Conservation (phyloP, 2,888 invertebrate genomes). For the Xanthia togata region DNA sequence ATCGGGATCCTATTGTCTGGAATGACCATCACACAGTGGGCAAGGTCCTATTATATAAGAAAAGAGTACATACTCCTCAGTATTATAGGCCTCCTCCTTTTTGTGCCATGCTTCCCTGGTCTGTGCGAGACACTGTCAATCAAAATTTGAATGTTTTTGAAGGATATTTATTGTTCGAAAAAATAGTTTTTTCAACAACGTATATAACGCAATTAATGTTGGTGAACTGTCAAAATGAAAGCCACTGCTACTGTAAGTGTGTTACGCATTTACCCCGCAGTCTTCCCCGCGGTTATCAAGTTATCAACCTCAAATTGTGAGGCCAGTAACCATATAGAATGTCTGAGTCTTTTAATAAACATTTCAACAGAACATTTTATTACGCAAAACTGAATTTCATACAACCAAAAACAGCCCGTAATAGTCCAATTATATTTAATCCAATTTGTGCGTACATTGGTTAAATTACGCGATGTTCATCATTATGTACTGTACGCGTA, state of each 20-base stretch:
- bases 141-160: too few species aligned
- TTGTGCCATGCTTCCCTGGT: neutral
- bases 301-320: neutral
- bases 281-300: neutral
- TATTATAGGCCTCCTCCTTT: neutral
- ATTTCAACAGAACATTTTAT: conserved; percentile 8
- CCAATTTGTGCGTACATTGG: conserved; percentile 33
- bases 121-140: too few species aligned
- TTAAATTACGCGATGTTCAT: conserved; percentile 45
- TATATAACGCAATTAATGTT: too few species aligned
- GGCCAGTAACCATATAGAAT: neutral
- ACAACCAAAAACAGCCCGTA: conserved; percentile 20
- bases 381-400: neutral
- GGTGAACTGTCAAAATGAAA: too few species aligned
- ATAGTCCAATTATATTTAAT: conserved; percentile 52
- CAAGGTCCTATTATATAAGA: neutral
- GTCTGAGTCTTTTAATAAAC: neutral
- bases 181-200: too few species aligned
- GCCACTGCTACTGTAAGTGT: too few species aligned
- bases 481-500: neutral
- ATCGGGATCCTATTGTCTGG: neutral
- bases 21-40: neutral
- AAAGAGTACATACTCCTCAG: neutral
- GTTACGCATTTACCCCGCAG: neutral
- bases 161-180: too few species aligned